Evolutionary conservation across 2,113 vertebrate species (phyloP).

Genomic region (Myiozetetes cayanensis): DNA sequence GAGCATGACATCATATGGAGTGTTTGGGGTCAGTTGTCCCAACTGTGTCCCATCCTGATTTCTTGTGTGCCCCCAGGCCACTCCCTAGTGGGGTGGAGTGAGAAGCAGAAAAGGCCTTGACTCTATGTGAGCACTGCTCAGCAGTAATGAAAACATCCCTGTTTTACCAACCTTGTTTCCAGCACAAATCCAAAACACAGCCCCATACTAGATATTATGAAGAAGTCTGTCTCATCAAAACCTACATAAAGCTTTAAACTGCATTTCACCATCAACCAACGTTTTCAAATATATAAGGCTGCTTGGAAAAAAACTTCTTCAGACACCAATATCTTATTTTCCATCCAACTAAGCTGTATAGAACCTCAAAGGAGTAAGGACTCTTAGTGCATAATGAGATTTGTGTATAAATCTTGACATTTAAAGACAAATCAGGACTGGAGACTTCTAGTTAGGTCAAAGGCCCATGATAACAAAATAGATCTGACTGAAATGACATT

Average conservation of each 20-base stretch:
- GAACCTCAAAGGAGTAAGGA: background rate
- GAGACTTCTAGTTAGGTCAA: background rate
- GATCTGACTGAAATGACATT: background rate
- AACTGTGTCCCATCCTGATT: background rate
- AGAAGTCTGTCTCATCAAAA: background rate
- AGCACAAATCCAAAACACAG: background rate
- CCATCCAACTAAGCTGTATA: background rate
- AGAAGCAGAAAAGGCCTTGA: background rate
- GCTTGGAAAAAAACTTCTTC: background rate
- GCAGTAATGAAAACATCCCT: accelerated
- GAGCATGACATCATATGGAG: accelerated
- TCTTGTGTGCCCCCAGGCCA: background rate
- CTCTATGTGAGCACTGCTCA: background rate
- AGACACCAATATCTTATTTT: background rate
- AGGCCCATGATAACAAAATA: background rate
- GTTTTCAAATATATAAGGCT: background rate
- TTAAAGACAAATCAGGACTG: background rate
- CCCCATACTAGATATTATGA: background rate
- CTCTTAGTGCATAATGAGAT: background rate
- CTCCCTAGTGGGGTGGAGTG: accelerated
- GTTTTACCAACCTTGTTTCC: background rate
- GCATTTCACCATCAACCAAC: accelerated
- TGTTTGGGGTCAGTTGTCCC: background rate
- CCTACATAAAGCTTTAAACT: background rate
- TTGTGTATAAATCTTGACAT: background rate